A percentile compares a stretch with the other conserved stretches of the same genome.
These are phyloP conservation scores for Quadroppia sp. DNA, from an alignment of 2,888 invertebrate species.

Conservation along the genomic window DNA sequence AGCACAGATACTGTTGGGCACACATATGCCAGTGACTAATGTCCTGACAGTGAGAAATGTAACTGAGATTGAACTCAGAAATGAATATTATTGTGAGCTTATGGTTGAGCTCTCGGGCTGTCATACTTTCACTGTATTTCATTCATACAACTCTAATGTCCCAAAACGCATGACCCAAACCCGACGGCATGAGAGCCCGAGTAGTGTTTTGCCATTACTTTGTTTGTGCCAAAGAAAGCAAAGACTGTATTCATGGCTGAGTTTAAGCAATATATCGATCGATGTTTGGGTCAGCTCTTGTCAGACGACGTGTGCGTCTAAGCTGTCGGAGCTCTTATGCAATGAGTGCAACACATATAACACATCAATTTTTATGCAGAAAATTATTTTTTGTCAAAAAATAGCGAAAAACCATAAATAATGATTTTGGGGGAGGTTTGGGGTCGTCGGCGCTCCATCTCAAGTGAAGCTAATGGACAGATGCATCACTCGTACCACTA, in stretches of 20 bases:
- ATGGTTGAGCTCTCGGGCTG: conserved; percentile 9
- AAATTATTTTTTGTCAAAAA: conserved; percentile 22
- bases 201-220: conserved; percentile 15
- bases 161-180: conserved; percentile 35
- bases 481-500: conserved; percentile 4
- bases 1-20: background rate
- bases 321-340: conserved; percentile 20
- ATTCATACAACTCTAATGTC: background rate
- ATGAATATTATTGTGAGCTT: conserved; percentile 31
- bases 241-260: background rate
- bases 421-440: conserved; percentile 34
- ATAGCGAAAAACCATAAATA: conserved; percentile 25
- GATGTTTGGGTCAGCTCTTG: conserved; percentile 28
- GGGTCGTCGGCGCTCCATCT: conserved; percentile 14
- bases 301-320: conserved; percentile 19
- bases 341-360: conserved; percentile 9
- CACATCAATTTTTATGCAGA: conserved; percentile 20
- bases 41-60: conserved; percentile 24
- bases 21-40: conserved; percentile 36
- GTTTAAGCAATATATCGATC: conserved; percentile 14
- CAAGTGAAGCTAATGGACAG: conserved; percentile 11
- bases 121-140: background rate
- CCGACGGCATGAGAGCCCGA: background rate
- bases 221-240: background rate
- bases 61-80: background rate